Evolutionary conservation across 2,113 vertebrate species (phyloP), one percentile per base, ranked within the genome.

Genomic region (Anthoscopus minutus): DNA sequence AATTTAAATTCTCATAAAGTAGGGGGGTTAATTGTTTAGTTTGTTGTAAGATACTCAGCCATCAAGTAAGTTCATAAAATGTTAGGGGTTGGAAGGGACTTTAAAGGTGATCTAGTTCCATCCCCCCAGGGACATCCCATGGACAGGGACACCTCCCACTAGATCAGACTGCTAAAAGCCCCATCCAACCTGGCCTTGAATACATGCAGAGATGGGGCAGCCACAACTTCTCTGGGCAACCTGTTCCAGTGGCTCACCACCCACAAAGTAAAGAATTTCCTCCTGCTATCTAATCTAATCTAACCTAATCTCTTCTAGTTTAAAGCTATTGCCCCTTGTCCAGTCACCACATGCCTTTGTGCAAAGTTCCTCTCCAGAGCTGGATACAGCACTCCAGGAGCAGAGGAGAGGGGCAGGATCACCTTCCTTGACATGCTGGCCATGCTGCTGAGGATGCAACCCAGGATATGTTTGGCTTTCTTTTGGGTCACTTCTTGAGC

Each of bases 71-170:
- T 62, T 54, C 57, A 79, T 1, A 47, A 21, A 79, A 35, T 24
- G 30, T 30, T 10, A 40, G 31, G 7, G 7, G 7, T 21, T 70
- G 48, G 27, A 88, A 71, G 24, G 9, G 14, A 31, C 35, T 28
- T 45, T 47, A 27, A 80, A 31, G 66, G 50, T 31, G 21, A 56
- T 14, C 11, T 48, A 25, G 14, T 42, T 35, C 30, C 48, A 64
- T n/a, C 2, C 1, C 28, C n/a, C 4, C 14, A n/a, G n/a, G n/a
- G n/a, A n/a, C n/a, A n/a, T 40, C 20, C 40, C 11, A 16, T 17
- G 20, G 40, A 30, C 56, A 62, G 9, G n/a, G n/a, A 25, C 15
- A 35, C 6, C 30, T 71, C 40, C 30, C 31, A 20, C 24, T 12
- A 30, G 8, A 54, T 28, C n/a, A 70, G 65, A 24, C 17, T 40